phyloP scores from a whole-genome alignment of 2,797 vertebrate species.

The Mergus octosetaceus region DNA sequence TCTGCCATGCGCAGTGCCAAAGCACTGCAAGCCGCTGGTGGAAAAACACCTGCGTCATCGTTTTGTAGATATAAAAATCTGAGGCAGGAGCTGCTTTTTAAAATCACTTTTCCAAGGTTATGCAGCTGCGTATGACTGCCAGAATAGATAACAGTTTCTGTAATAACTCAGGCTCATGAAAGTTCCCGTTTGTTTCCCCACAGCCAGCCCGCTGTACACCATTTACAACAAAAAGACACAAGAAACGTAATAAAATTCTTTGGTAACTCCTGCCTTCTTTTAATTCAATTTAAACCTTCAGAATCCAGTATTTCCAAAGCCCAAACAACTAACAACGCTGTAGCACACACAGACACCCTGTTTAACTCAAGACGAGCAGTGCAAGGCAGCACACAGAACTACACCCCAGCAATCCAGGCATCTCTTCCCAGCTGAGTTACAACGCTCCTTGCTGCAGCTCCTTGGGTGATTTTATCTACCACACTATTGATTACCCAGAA shows the following conservation, averaged over 20 bases:
- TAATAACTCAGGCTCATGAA: background rate
- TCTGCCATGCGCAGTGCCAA: background rate
- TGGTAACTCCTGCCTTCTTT: background rate
- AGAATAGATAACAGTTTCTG: background rate
- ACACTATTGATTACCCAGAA: background rate
- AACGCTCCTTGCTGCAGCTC: background rate
- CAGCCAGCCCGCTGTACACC: background rate
- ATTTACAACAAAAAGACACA: background rate
- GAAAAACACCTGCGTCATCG: conserved; percentile 13
- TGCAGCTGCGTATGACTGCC: background rate
- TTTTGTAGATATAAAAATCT: background rate
- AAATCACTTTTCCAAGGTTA: background rate
- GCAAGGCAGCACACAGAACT: background rate
- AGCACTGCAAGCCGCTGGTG: background rate
- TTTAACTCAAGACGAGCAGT: background rate
- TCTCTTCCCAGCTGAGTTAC: background rate
- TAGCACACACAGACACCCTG: background rate
- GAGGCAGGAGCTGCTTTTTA: background rate
- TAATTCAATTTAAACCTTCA: background rate
- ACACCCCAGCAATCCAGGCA: background rate
- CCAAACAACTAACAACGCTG: background rate
- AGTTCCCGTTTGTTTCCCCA: background rate
- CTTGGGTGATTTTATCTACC: background rate
- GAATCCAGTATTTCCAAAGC: background rate
- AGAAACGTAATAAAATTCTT: background rate